Evolutionary conservation across 1,140 invertebrate species (phyloP), one percentile per base, ranked within the genome.

Genomic region (Drosophila bocqueti): DNA sequence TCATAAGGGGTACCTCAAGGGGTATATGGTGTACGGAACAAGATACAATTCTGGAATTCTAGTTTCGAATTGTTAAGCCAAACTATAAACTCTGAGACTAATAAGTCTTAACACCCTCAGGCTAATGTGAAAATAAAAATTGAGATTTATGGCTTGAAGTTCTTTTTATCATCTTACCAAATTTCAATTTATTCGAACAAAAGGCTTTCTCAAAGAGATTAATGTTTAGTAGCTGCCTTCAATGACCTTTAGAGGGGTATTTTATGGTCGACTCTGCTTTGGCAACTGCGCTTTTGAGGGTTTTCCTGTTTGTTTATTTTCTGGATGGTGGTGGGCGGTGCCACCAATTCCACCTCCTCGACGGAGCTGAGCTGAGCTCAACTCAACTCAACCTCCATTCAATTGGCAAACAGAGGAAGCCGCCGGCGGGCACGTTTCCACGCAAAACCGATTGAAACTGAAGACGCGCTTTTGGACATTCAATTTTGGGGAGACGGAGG

Each of bases 381-480:
- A 24, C 52, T 55, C 52, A 57, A 57, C 54, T 57, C 54, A 57
- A 57, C 50, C 65, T 63, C 59, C 73, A 73, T 77, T 76, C 80
- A 72, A 72, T 76, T 83, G 80, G 81, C 84, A 83, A 83, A 83
- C 76, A 83, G 83, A 62, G 65, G 61, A 61, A 66, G 76, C 66
- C 79, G 79, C 83, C 67, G 36, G 63, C 68, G 63, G 83, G 54
- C 60, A 76, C 74, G 73, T 76, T 76, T 76, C 62, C 83, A 74
- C 68, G 59, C 74, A 64, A 66, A 74, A 64, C 57, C 74, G 76
- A 79, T 87, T 68, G 76, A 77, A 87, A 83, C 63, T 79, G 78
- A 84, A 85, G 82, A 85, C 79, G 74, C 72, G 58, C 62, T 75
- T 75, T 75, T 75, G 83, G 83, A 86, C 83, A 89, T 76, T 71